Evolutionary conservation across 2,888 invertebrate species (phyloP).

Genomic region (Athalia circularis): DNA sequence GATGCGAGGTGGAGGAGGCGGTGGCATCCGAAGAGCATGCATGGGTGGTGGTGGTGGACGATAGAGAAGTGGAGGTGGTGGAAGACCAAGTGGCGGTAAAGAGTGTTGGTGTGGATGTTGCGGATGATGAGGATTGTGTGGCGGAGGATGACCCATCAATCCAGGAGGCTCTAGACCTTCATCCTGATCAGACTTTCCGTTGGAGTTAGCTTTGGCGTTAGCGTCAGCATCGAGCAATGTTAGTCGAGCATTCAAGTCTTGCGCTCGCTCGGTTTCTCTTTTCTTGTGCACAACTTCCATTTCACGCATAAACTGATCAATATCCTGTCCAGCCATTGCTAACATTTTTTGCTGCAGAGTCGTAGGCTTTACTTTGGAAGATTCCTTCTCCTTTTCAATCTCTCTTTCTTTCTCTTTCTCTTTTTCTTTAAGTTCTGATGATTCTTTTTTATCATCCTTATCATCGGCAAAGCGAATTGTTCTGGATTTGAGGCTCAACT

Average conservation of each 20-base stretch:
- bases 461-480: slow-evolving; percentile 81
- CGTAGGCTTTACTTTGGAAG: slow-evolving; percentile 79
- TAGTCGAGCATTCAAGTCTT: slow-evolving; percentile 78
- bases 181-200: slow-evolving; percentile 59
- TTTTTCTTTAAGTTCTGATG: slow-evolving; percentile 67
- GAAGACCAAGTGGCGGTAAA: slow-evolving; percentile 75
- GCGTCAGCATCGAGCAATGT: slow-evolving; percentile 67
- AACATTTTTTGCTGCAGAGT: slow-evolving; percentile 91
- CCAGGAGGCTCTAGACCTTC: slow-evolving; percentile 63
- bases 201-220: slow-evolving; percentile 51
- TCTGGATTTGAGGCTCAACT: slow-evolving; percentile 73
- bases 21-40: slow-evolving; percentile 73
- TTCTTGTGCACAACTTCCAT: slow-evolving; percentile 91
- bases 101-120: slow-evolving; percentile 58
- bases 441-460: slow-evolving; percentile 76
- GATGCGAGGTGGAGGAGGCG: slow-evolving; percentile 75
- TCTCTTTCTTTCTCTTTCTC: slow-evolving; percentile 70
- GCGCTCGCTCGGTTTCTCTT: slow-evolving; percentile 81
- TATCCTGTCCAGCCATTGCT: slow-evolving; percentile 92
- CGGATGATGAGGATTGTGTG: slow-evolving; percentile 57
- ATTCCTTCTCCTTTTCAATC: slow-evolving; percentile 71
- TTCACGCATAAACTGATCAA: slow-evolving; percentile 94
- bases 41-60: slow-evolving; percentile 76
- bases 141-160: slow-evolving; percentile 55
- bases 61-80: slow-evolving; percentile 77